Base-by-base conservation (phyloP, 2,113 vertebrate species). In the Alouatta palliata region DNA sequence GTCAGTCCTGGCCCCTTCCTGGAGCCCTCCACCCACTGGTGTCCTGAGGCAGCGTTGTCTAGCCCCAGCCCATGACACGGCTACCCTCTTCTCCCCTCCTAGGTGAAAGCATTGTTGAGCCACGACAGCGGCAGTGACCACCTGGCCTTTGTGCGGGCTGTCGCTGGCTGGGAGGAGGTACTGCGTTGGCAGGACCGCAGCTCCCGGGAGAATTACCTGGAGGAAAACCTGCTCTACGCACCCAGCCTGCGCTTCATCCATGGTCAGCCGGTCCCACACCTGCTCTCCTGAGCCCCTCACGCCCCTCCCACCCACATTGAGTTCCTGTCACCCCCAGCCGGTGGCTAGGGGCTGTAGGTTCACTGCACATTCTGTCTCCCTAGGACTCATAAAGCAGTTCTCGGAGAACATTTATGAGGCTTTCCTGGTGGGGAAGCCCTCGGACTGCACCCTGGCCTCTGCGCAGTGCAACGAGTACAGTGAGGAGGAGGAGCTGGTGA, bases 331-430 rank as follows among this genome's bases (percentile, higher is more conserved):
- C 91, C 66, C 8, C 19, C 9, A 11, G 40, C 21, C 73, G 43
- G 77, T 49, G 81, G 35, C 27, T 35, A 8, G 27, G 32, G 40
- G 40, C 61, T 30, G 8, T 17, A 0, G 25, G 35, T 20, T 94
- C 54, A 87, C 73, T 27, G 12, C 0, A 1, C 7, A 11, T 30
- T 30, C 86, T 84, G 61, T 66, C 70, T 90, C 54, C 66, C 0
- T 97, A 99, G 99, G 99, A 91, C 99, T 99, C 66, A 99, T 99
- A 91, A 99, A 99, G 96, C 99, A 99, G 98, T 99, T 99, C 98
- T 99, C 99, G 0, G 99, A 99, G 64, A 99, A 99, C 97, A 99
- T 99, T 91, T 98, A 98, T 0, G 99, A 99, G 14, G 99, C 99
- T 1, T 97, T 98, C 94, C 96, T 99, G 95, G 99, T 99, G 97